Base-by-base conservation (phyloP, 2,888 invertebrate genomes). In the Hydrotaea diabolus region DNA sequence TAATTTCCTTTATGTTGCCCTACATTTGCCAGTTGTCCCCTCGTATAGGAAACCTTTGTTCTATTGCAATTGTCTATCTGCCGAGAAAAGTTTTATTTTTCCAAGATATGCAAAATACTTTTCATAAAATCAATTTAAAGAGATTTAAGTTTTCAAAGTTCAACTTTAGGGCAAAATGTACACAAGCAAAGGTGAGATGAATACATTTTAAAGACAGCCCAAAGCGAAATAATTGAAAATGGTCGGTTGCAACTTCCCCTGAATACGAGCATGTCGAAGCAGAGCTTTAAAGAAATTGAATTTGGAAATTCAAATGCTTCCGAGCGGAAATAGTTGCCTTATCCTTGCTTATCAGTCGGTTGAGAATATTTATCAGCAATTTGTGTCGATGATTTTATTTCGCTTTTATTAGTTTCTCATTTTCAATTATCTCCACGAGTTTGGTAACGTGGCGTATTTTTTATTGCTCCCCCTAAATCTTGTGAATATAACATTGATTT, bases 331-430 rank as follows among this genome's bases (percentile, higher is more conserved):
- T 31, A 31, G 31, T 31, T 31, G 15, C 9, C 9, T 43, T 43
- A 4, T 43, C 13, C 9, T 43, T 7, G 3, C 43, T 59, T 21
- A 15, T 11, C 15, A 7, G 31, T 31, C 13, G 23, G n/a, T 59
- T 7, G 26, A 7, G 43, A 13, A 15, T 26, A 23, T 23, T 21
- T 57, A 57, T 59, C 23, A 59, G 23, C 57, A 21, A 26, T 26
- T 59, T 59, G 59, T 59, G 59, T 59, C 59, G 23, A n/a, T n/a
- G n/a, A 11, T 59, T 64, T 64, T 64, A 31, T 64, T 36, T 64
- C 64, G 17, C n/a, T 64, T 64, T 64, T 64, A 64, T 64, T 64
- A 64, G 64, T 64, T 64, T 53, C n/a, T 36, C 36, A 36, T 64
- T 64, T 64, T 64, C 64, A 64, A 64, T 64, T 64, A 64, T 64